A percentile compares a stretch with the other conserved stretches of the same genome.
Conservation (phyloP, 2,888 invertebrate genomes). For the Parelbella ahira region DNA sequence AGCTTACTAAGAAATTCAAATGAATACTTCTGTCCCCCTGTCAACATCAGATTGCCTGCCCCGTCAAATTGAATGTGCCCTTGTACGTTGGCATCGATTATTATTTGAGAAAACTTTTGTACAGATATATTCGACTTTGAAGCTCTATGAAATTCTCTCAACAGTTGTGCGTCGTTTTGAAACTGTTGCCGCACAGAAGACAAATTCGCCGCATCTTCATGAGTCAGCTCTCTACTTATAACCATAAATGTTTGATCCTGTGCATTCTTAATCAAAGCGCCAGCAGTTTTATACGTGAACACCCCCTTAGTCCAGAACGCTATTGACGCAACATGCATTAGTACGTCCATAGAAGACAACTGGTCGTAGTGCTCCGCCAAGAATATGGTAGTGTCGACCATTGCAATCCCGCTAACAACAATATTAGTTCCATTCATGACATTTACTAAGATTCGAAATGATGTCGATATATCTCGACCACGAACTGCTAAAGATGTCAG, state of each 20-base stretch:
- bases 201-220: conserved; percentile 28
- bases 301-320: conserved; percentile 36
- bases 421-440: conserved; percentile 33
- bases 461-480: conserved; percentile 32
- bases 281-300: conserved; percentile 33
- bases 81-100: conserved; percentile 28
- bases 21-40: conserved; percentile 27
- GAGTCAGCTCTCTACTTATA: conserved; percentile 28
- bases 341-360: conserved; percentile 29
- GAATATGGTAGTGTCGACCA: conserved; percentile 32
- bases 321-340: conserved; percentile 33
- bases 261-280: conserved; percentile 32
- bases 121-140: conserved; percentile 29
- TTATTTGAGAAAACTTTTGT: conserved; percentile 30
- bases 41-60: conserved; percentile 21
- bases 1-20: conserved; percentile 24
- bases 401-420: conserved; percentile 32
- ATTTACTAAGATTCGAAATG: conserved; percentile 31
- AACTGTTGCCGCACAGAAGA: conserved; percentile 28
- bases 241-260: conserved; percentile 31
- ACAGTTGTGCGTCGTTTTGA: conserved; percentile 31
- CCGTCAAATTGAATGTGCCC: conserved; percentile 13
- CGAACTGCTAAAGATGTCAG: conserved; percentile 32
- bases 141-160: conserved; percentile 32
- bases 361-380: conserved; percentile 31